phyloP scores from a whole-genome alignment of 2,113 vertebrate genomes.

The Abramis brama region DNA sequence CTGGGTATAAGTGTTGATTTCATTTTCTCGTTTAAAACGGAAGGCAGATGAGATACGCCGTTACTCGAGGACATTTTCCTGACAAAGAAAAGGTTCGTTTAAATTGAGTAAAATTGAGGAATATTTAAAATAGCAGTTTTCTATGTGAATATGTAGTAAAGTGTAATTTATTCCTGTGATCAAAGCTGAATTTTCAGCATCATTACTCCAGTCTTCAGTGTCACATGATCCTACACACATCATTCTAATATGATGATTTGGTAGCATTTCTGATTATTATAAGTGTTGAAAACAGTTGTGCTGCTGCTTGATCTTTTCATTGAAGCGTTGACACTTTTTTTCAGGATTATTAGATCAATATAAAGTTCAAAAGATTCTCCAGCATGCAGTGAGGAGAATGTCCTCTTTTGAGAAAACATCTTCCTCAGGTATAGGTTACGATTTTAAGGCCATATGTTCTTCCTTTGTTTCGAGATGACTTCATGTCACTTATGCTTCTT shows the following conservation, averaged over 20 bases:
- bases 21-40: conserved; percentile 72
- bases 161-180: neutral
- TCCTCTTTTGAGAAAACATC: conserved; percentile 51
- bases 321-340: neutral
- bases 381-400: conserved; percentile 53
- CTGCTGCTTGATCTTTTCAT: neutral
- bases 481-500: conserved; percentile 99
- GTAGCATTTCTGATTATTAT: neutral
- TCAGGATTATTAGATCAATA: neutral
- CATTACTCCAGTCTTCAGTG: neutral
- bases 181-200: neutral
- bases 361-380: neutral
- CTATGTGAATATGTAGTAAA: neutral
- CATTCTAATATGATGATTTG: neutral
- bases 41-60: conserved; percentile 69
- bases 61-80: neutral
- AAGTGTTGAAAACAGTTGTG: neutral
- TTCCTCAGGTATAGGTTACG: conserved; percentile 35
- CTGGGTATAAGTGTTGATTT: conserved; percentile 63
- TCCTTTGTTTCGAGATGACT: conserved; percentile 99
- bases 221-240: neutral
- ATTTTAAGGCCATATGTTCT: conserved; percentile 99
- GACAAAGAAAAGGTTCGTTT: conserved; percentile 45
- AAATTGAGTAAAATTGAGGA: neutral
- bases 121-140: neutral